These are phyloP conservation scores for Hoplias malabaricus DNA, from an alignment of 2,113 vertebrate species.

Conservation along the genomic window DNA sequence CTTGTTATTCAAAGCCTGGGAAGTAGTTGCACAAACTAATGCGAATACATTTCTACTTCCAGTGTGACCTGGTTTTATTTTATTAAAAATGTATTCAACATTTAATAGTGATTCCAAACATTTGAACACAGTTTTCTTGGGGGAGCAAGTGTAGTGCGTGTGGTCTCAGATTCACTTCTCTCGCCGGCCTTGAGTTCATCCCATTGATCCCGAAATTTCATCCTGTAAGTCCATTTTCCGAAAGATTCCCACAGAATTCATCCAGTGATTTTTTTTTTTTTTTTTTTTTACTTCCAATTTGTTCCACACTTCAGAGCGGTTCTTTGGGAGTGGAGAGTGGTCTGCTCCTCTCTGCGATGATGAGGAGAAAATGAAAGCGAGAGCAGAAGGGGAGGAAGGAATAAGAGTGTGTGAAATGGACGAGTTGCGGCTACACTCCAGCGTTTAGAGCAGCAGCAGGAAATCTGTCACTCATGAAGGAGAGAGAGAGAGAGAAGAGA, in stretches of 20 bases:
- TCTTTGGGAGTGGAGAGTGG: constrained; percentile 27
- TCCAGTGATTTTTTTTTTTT: neutral
- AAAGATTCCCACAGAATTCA: constrained; percentile 30
- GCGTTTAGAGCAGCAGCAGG: constrained; percentile 32
- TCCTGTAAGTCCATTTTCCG: constrained; percentile 30
- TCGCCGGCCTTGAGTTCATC: constrained; percentile 1
- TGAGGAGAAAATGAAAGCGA: constrained; percentile 36
- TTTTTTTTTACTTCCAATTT: constrained; percentile 38
- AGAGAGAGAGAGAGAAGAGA: neutral
- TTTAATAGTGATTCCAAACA: too few relatives aligned
- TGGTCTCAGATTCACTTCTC: neutral
- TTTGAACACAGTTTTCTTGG: too few relatives aligned
- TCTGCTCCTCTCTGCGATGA: constrained; percentile 31
- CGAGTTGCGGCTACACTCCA: neutral
- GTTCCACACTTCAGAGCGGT: constrained; percentile 34
- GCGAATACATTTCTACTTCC: too few relatives aligned
- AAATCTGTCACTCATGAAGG: constrained; percentile 26
- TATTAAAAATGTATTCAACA: too few relatives aligned
- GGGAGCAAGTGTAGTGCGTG: constrained; percentile 9
- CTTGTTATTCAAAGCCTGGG: too few relatives aligned
- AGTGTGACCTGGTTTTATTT: too few relatives aligned
- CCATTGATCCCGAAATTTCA: constrained; percentile 42
- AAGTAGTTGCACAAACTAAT: too few relatives aligned
- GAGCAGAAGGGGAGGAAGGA: constrained; percentile 15
- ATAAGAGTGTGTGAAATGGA: constrained; percentile 36